Evolutionary conservation across 2,888 invertebrate genomes (phyloP), one percentile per base, ranked within the genome.

Genomic region (Meiosimyza platycephala): DNA sequence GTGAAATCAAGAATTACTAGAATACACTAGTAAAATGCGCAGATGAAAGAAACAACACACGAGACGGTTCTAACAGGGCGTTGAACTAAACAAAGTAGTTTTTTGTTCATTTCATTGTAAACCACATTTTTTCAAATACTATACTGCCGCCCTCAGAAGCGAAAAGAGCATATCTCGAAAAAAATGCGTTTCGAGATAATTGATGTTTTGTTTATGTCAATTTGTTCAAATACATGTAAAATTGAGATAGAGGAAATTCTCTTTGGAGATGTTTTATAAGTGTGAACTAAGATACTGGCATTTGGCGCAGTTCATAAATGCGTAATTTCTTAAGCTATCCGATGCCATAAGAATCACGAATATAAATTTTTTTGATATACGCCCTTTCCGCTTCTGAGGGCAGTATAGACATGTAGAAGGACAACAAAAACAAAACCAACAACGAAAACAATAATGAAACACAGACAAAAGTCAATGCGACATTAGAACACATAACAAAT

Each of bases 61-160:
- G 18, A 52, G 48, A 28, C 63, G 54, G 28, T 62, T 66, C 62
- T 72, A 76, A 40, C 40, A 40, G 76, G 76, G 74, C 76, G 73
- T 76, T 76, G 76, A 76, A 76, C 76, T 66, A 76, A 69, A 69
- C 48, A 59, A 48, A 50, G 33, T 50, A 40, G 16, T 70, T 68
- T 40, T 65, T 57, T 48, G 6, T 13, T n/a, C 7, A 50, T 60
- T 28, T 28, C 28, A 28, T 28, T 28, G 13, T 12, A 16, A 40
- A 9, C 54, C 54, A 18, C 54, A n/a, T 54, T 54, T 54, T 54
- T 54, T 54, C 54, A 54, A n/a, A 54, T 54, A 54, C 54, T 54
- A 54, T n/a, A n/a, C n/a, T 22, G 22, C 22, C 2, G 22, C 22
- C 22, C 22, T 22, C 22, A 22, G 22, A 22, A 22, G 22, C 22